A percentile compares a stretch with the other conserved stretches of the same genome.
Conservation (phyloP, 2,888 invertebrate genomes). For the Atrina japonica region DNA sequence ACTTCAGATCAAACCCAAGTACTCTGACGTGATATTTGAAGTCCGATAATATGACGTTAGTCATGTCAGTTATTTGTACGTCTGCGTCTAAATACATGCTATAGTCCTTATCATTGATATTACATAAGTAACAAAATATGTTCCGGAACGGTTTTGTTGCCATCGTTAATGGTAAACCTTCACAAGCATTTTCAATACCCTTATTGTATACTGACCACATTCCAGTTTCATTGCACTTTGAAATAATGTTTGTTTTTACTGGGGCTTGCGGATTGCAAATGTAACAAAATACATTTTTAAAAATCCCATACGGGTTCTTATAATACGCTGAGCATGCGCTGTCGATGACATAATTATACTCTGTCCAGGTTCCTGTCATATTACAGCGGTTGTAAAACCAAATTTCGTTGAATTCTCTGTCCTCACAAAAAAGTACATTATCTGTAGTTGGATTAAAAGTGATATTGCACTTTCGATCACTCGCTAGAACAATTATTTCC, state of each 20-base stretch:
- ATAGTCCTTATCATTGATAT: neutral
- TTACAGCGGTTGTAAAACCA: neutral
- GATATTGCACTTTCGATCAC: neutral
- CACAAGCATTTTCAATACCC: neutral
- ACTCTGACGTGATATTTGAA: too few species aligned
- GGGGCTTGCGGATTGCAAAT: neutral
- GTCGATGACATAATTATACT: neutral
- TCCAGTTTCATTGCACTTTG: slow-evolving; percentile 1
- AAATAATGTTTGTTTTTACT: neutral
- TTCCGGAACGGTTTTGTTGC: neutral
- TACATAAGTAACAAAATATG: neutral
- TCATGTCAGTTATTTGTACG: too few species aligned
- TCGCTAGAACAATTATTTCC: slow-evolving; percentile 7
- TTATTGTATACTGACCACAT: neutral
- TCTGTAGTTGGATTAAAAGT: neutral
- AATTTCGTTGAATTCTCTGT: neutral
- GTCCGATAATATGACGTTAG: too few species aligned
- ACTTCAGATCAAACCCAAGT: neutral
- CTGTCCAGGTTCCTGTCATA: slow-evolving; percentile 1
- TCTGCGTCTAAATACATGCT: too few species aligned
- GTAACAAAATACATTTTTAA: slow-evolving; percentile 25
- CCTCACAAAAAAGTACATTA: neutral
- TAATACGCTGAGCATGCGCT: slow-evolving; percentile 1
- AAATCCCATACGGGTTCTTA: neutral
- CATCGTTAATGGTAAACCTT: neutral